Conservation (phyloP, 2,797 vertebrate species). For the Eulemur mongoz region DNA sequence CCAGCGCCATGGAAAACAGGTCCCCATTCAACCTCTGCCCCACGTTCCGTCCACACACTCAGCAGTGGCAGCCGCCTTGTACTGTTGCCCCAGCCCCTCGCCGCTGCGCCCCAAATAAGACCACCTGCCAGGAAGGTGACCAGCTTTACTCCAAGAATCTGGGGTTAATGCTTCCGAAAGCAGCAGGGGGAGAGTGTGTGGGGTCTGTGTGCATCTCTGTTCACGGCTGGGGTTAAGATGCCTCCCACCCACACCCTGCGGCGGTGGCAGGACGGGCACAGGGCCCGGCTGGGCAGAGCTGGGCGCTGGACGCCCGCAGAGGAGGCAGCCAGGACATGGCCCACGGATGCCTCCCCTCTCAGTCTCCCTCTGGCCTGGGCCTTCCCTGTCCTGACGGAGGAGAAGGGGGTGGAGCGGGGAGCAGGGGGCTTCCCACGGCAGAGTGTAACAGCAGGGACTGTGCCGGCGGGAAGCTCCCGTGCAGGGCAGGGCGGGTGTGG, state of each 20-base stretch:
- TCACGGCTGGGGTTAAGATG: fast-evolving
- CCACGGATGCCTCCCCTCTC: not conserved
- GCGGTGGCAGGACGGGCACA: not conserved
- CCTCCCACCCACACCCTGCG: fast-evolving
- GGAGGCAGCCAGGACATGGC: too few relatives aligned
- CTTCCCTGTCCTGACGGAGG: not conserved
- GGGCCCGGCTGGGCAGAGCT: not conserved
- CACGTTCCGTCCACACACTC: not conserved
- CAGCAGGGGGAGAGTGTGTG: not conserved
- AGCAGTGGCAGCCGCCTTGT: too few relatives aligned
- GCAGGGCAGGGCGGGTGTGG: not conserved
- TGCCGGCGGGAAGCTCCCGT: not conserved
- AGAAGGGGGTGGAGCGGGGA: not conserved
- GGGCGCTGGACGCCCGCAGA: too few relatives aligned
- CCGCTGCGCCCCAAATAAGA: not conserved
- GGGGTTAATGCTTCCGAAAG: not conserved
- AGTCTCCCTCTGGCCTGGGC: not conserved
- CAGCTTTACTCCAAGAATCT: not conserved
- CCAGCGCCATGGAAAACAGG: not conserved
- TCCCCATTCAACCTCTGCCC: not conserved
- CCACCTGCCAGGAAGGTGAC: not conserved
- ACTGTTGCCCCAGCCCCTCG: not conserved
- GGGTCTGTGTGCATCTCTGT: not conserved
- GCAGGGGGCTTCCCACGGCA: not conserved
- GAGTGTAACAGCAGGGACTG: not conserved